Base-by-base conservation (phyloP, 2,888 invertebrate species). In the Notodonta dromedarius region DNA sequence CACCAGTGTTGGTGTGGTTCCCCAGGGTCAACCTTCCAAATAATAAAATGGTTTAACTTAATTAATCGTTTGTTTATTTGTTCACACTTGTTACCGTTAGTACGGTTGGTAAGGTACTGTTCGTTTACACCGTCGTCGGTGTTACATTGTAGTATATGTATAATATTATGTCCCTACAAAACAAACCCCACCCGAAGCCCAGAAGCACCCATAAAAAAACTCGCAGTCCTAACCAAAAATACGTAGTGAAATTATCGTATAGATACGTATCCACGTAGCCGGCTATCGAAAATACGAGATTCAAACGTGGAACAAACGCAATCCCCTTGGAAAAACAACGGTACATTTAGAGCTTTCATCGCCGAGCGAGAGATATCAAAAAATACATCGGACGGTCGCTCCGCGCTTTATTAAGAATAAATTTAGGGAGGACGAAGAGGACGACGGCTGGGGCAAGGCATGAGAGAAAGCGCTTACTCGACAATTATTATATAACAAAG, bases 391-490 rank as follows among this genome's bases (percentile, higher is more conserved):
- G 79, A 83, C 88, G 86, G 83, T 85, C 89, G 88, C 86, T 85
- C 86, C 74, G 81, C 88, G 90, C 91, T 93, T 93, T 93, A 93
- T 93, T 93, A 93, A 91, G 93, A 92, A 93, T 93, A 93, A 91
- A 93, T 93, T 93, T 92, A 87, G 89, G 88, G 87, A 83, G 83
- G 83, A 75, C 80, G 82, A 69, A 74, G 84, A 80, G 75, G 70
- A 69, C 63, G 66, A 63, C 42, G 54, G 9, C 39, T 57, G 76
- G 79, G 13, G 2, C 63, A 65, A 80, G 79, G 53, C 44, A 58
- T 24, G 2, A 44, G 13, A 24, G 44, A 40, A 32, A 14, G n/a
- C 3, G 40, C 1, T 55, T 11, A 12, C n/a, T 14, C 12, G n/a
- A 55, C 4, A 11, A 42, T 42, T 7, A 2, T 60, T 7, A 54